These are phyloP conservation scores for Unio delphinus DNA, from an alignment of 2,888 invertebrate genomes.

Conservation along the genomic window DNA sequence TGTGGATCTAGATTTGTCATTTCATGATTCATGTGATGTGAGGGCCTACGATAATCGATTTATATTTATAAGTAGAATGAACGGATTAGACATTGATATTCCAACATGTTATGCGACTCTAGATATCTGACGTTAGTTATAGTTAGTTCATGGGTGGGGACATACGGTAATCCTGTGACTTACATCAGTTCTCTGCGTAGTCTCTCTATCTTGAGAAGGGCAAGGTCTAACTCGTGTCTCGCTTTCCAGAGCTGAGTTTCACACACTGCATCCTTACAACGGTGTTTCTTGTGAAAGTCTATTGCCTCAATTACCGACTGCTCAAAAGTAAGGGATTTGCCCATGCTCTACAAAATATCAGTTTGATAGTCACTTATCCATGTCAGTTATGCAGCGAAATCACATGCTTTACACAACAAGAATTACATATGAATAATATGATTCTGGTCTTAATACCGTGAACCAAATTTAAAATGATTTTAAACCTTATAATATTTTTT, in stretches of 20 bases:
- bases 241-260: slow-evolving; percentile 84
- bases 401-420: background rate
- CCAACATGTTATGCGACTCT: too few relatives aligned
- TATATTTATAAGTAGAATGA: too few relatives aligned
- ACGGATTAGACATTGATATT: too few relatives aligned
- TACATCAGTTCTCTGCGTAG: slow-evolving; percentile 83
- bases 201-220: slow-evolving; percentile 86
- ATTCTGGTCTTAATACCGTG: too few relatives aligned
- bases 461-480: too few relatives aligned
- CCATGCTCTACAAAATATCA: slow-evolving; percentile 75
- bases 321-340: slow-evolving; percentile 86
- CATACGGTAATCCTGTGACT: slow-evolving; percentile 12
- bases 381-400: background rate
- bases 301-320: slow-evolving; percentile 87
- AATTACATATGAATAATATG: background rate
- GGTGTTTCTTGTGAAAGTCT: slow-evolving; percentile 82
- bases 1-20: too few relatives aligned
- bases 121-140: too few relatives aligned
- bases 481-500: too few relatives aligned
- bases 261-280: slow-evolving; percentile 79
- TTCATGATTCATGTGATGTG: too few relatives aligned
- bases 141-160: too few relatives aligned
- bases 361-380: background rate
- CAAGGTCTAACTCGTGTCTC: slow-evolving; percentile 90
- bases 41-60: too few relatives aligned